Evolutionary conservation across 1,140 invertebrate species (phyloP), one percentile per base, ranked within the genome.

Genomic region (Andricus grossulariae): DNA sequence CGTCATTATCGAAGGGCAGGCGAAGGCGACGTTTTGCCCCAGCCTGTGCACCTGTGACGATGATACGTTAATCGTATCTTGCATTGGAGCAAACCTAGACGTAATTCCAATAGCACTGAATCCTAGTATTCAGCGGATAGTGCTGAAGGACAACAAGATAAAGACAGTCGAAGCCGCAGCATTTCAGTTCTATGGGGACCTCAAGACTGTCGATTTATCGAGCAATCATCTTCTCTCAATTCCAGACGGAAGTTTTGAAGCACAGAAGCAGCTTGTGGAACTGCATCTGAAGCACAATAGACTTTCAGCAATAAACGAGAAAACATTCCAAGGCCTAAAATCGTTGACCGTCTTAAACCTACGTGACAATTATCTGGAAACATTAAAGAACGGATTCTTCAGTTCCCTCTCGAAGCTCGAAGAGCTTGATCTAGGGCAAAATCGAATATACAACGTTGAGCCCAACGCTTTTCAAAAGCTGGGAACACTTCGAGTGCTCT

Each of bases 91-190:
- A 81, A 96, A 95, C 77, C 92, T 98, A 54, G 96, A 97, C 90
- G 96, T 97, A 16, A 94, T 98, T 57, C 97, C 97, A 51, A 98
- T 98, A 81, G 96, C 97, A 1, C 92, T 98, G 55, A 98, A 98
- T 90, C 97, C 97, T 4, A 95, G 95, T 81, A 96, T 98, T 73
- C 95, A 96, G 88, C 93, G 96, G 25, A 93, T 97, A 74, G 94
- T 96, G 66, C 93, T 98, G 49, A 94, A 95, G 83, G 96, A 96
- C 86, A 98, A 97, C 88, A 94, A 94, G 82, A 97, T 98, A 83
- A 96, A 96, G 88, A 96, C 94, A 19, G 95, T 98, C 55, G 96
- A 97, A 87, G 94, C 95, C 12, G 96, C 96, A 3, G 92, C 93
- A 0, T 96, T 98, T 87, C 95, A 95, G 82, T 97, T 98, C 89